A percentile compares a stretch with the other conserved stretches of the same genome.
These are phyloP conservation scores for Catocala fraxini DNA, from an alignment of 2,888 invertebrate genomes.

Conservation along the genomic window DNA sequence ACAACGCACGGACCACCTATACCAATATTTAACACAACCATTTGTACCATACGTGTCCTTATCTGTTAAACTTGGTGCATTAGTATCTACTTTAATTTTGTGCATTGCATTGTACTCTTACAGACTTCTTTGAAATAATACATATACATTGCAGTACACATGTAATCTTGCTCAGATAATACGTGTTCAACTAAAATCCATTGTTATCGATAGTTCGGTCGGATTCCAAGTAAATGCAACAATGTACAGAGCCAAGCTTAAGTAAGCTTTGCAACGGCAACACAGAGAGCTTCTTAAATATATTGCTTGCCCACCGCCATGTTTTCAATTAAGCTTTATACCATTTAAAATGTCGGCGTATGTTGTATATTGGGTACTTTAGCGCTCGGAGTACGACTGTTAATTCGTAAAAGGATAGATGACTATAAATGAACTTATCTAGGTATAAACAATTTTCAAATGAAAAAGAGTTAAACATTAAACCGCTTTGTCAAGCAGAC, in stretches of 20 bases:
- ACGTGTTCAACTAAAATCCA: conserved; percentile 1
- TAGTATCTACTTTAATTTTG: too few relatives aligned
- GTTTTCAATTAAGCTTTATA: conserved; percentile 37
- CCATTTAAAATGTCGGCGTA: conserved; percentile 6
- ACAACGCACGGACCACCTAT: too few relatives aligned
- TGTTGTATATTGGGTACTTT: neutral
- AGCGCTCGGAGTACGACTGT: neutral
- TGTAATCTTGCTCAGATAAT: too few relatives aligned
- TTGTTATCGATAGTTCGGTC: conserved; percentile 19
- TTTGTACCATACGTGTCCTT: too few relatives aligned
- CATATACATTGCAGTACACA: neutral
- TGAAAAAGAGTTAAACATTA: too few relatives aligned
- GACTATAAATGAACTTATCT: too few relatives aligned
- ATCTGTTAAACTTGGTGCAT: too few relatives aligned
- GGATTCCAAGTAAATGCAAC: conserved; percentile 36
- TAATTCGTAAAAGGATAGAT: neutral
- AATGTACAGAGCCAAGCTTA: conserved; percentile 24
- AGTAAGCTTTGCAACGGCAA: conserved; percentile 26
- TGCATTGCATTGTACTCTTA: too few relatives aligned
- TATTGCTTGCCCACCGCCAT: conserved; percentile 24
- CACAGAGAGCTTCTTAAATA: conserved; percentile 24
- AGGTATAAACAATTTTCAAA: too few relatives aligned
- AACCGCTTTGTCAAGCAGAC: too few relatives aligned
- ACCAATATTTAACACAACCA: too few relatives aligned
- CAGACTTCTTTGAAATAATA: too few relatives aligned